Evolutionary conservation across 2,888 invertebrate genomes (phyloP).

Genomic region (Trissolcus brochymenae): DNA sequence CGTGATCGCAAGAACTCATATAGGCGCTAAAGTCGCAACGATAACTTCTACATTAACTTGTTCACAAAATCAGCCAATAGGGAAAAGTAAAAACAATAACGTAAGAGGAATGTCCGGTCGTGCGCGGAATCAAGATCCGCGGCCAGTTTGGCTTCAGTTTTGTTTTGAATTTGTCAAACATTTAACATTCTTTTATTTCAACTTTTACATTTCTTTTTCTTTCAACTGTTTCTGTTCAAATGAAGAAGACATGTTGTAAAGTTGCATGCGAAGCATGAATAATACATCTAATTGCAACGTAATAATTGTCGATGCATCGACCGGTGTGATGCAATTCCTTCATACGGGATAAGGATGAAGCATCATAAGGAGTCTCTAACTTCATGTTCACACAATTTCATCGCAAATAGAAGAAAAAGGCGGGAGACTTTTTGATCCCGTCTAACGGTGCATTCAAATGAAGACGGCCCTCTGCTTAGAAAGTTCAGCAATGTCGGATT

Average conservation of each 20-base stretch:
- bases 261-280: slow-evolving; percentile 46
- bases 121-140: no score
- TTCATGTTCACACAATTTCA: slow-evolving; percentile 38
- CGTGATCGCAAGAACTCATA: slow-evolving; percentile 48
- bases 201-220: not conserved
- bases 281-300: slow-evolving; percentile 48
- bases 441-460: slow-evolving; percentile 62
- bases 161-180: no score
- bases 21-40: slow-evolving; percentile 6
- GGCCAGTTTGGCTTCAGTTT: no score
- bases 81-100: no score
- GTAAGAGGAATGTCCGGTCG: no score
- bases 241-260: slow-evolving; percentile 26
- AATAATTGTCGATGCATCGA: slow-evolving; percentile 48
- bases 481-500: slow-evolving; percentile 67
- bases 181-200: no score
- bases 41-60: slow-evolving; percentile 7
- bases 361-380: slow-evolving; percentile 9
- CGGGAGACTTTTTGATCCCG: slow-evolving; percentile 49
- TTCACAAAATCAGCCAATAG: no score
- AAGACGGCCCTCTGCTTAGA: slow-evolving; percentile 64
- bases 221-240: not conserved
- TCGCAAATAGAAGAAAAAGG: slow-evolving; percentile 35
- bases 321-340: slow-evolving; percentile 42
- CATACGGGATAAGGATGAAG: slow-evolving; percentile 30